phyloP scores from a whole-genome alignment of 2,797 vertebrate species.

The Carduelis carduelis region DNA sequence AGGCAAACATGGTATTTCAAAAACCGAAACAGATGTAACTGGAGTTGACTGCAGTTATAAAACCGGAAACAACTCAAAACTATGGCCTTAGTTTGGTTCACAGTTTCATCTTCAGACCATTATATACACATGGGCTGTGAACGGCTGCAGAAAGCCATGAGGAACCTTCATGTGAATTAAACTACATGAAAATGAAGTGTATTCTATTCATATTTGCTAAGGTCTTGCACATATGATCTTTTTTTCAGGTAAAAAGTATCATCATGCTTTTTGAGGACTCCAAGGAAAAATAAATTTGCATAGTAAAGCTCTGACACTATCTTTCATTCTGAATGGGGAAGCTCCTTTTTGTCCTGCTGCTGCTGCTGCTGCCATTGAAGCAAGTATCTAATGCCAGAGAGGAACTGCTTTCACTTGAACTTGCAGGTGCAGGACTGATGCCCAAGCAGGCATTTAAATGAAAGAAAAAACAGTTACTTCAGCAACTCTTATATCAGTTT shows the following conservation, averaged over 20 bases:
- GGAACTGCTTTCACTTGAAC: not conserved
- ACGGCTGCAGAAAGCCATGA: not conserved
- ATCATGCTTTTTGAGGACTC: not conserved
- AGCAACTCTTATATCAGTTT: rapidly evolving
- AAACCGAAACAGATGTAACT: not conserved
- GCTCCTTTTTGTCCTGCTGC: not conserved
- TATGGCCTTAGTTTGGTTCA: not conserved
- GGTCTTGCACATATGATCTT: not conserved
- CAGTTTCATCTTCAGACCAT: not conserved
- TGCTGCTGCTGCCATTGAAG: not conserved
- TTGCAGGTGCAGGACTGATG: not conserved
- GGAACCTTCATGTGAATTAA: not conserved
- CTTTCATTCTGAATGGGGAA: not conserved
- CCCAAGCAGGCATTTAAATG: not conserved
- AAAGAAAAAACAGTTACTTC: not conserved
- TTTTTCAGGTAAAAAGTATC: not conserved
- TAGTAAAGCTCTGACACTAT: not conserved
- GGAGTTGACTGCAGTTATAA: not conserved
- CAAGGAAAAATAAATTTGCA: not conserved
- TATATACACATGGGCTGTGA: not conserved
- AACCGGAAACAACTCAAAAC: not conserved
- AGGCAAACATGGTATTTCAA: not conserved
- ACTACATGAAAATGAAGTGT: not conserved
- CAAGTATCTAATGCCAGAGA: not conserved
- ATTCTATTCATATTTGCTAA: not conserved